Evolutionary conservation across 2,113 vertebrate genomes (phyloP).

Genomic region (Chaetorhynchus papuensis): DNA sequence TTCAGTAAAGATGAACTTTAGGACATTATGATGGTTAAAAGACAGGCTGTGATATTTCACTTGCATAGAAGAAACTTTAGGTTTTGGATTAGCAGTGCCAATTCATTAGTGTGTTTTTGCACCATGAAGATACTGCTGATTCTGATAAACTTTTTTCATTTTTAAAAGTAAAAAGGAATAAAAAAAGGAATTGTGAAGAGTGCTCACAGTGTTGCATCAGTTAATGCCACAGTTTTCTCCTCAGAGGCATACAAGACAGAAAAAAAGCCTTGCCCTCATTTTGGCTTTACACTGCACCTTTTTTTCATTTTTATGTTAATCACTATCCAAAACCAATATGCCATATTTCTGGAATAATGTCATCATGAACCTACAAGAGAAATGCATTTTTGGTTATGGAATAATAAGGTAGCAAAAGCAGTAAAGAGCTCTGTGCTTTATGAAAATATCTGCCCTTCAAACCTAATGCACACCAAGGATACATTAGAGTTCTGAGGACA

Average conservation of each 20-base stretch:
- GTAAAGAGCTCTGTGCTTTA: neutral
- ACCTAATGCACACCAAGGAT: neutral
- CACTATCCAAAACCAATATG: constrained; percentile 11
- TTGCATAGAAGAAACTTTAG: neutral
- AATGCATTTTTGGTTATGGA: neutral
- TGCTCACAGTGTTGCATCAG: constrained; percentile 41
- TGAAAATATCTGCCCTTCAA: neutral
- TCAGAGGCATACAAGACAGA: constrained; percentile 13
- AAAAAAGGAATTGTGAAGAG: neutral
- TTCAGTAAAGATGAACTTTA: neutral
- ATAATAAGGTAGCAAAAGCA: neutral
- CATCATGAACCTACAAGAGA: neutral
- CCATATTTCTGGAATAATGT: neutral
- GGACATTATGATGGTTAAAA: neutral
- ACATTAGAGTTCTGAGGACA: constrained; percentile 11
- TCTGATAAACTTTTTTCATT: neutral
- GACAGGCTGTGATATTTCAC: neutral
- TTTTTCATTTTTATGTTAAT: constrained; percentile 38
- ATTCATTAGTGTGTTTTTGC: neutral
- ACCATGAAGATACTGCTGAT: neutral
- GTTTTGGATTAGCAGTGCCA: neutral
- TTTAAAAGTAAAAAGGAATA: neutral
- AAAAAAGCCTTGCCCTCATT: neutral
- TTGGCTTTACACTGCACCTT: constrained; percentile 6
- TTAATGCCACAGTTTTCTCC: constrained; percentile 48